These are phyloP conservation scores for Tribolium madens DNA, from an alignment of 1,140 invertebrate species.

Conservation along the genomic window DNA sequence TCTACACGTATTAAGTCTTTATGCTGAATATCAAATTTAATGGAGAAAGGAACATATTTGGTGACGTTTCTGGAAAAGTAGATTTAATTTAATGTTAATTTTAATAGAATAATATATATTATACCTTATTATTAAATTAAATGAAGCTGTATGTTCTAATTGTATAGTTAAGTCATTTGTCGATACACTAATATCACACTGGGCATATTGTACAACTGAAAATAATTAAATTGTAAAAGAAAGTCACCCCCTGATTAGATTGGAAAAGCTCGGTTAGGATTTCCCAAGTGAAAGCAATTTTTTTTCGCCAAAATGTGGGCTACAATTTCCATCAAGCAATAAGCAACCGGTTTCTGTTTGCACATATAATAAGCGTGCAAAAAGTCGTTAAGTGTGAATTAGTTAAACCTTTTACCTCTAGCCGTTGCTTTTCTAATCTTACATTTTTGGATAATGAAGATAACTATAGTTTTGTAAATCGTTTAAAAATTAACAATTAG, in stretches of 20 bases:
- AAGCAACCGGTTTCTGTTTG: conserved; percentile 14
- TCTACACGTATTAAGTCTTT: conserved; percentile 6
- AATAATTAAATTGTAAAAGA: conserved; percentile 9
- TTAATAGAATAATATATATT: background rate
- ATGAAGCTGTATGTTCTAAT: conserved; percentile 19
- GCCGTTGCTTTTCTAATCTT: conserved; percentile 24
- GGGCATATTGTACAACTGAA: conserved; percentile 29
- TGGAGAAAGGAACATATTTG: background rate
- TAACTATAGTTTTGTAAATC: background rate
- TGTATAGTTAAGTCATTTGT: conserved; percentile 48
- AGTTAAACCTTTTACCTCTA: conserved; percentile 17
- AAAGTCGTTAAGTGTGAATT: conserved; percentile 1
- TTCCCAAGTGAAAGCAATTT: background rate
- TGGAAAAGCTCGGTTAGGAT: background rate
- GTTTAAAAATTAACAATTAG: background rate
- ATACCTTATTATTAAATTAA: conserved; percentile 43
- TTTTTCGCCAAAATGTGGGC: background rate
- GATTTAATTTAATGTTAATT: background rate
- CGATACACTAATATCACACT: conserved; percentile 51
- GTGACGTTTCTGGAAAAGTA: background rate
- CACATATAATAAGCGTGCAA: conserved; percentile 7
- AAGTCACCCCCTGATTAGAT: background rate
- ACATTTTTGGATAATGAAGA: conserved; percentile 3
- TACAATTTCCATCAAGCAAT: too few species aligned
- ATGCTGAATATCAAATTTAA: conserved; percentile 19